Evolutionary conservation across 2,113 vertebrate species (phyloP).

Genomic region (Myocastor coypus): DNA sequence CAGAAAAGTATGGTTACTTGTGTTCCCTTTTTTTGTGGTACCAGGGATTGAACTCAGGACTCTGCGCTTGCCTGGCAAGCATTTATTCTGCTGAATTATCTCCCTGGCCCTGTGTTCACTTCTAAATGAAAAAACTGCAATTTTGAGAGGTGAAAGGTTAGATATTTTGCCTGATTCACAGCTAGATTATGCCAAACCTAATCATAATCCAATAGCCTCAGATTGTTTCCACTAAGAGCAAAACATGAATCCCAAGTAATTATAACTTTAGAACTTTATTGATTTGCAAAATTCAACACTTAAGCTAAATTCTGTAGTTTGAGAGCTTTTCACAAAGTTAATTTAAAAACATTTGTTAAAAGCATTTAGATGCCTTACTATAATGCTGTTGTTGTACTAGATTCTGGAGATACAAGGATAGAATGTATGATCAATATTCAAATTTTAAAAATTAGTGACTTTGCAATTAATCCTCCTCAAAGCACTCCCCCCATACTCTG

Average conservation of each 20-base stretch:
- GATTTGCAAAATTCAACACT: constrained; percentile 12
- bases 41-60: no score
- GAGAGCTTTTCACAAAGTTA: neutral
- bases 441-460: neutral
- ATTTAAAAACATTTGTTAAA: neutral
- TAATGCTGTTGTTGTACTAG: neutral
- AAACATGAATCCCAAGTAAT: neutral
- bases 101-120: no score
- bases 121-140: neutral
- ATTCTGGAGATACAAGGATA: neutral
- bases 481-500: neutral
- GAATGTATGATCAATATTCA: neutral
- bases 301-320: neutral
- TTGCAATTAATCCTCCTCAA: neutral
- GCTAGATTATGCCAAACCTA: neutral
- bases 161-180: neutral
- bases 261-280: neutral
- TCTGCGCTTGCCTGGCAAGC: no score
- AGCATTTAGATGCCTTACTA: neutral
- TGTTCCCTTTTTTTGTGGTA: no score
- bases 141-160: neutral
- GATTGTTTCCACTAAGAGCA: neutral
- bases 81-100: no score
- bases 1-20: neutral
- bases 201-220: neutral